phyloP scores from a whole-genome alignment of 2,113 vertebrate species.

The Lontra canadensis region DNA sequence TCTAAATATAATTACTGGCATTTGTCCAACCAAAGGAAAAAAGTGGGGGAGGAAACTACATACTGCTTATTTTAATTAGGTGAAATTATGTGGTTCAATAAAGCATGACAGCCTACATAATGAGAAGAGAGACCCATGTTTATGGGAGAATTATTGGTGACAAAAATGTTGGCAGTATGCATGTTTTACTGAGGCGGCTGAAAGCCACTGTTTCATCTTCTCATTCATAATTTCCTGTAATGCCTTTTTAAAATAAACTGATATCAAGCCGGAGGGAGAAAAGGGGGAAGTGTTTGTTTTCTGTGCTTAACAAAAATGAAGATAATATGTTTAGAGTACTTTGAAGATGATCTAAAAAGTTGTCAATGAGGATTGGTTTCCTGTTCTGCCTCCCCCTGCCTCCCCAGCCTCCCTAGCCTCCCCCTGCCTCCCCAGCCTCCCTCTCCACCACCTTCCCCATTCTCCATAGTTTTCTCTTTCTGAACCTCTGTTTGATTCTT shows the following conservation, averaged over 20 bases:
- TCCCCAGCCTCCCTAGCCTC: neutral
- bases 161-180: conserved; percentile 74
- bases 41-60: conserved; percentile 59
- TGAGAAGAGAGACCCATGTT: conserved; percentile 79
- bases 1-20: conserved; percentile 78
- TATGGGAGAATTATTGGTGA: conserved; percentile 81
- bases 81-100: conserved; percentile 85
- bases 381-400: too few relatives aligned
- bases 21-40: conserved; percentile 73
- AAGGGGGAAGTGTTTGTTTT: neutral
- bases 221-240: conserved; percentile 81
- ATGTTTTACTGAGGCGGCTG: conserved; percentile 56
- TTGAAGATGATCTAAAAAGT: neutral
- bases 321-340: neutral
- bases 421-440: neutral
- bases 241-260: conserved; percentile 68
- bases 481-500: neutral
- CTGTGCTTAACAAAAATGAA: conserved; percentile 38
- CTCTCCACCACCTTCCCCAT: neutral
- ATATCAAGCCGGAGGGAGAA: conserved; percentile 28
- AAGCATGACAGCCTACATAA: conserved; percentile 80
- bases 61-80: conserved; percentile 84
- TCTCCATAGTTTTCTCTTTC: neutral
- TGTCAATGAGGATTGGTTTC: neutral
- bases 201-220: conserved; percentile 79